Conservation (phyloP, 2,888 invertebrate genomes). For the Tenthredo notha region DNA sequence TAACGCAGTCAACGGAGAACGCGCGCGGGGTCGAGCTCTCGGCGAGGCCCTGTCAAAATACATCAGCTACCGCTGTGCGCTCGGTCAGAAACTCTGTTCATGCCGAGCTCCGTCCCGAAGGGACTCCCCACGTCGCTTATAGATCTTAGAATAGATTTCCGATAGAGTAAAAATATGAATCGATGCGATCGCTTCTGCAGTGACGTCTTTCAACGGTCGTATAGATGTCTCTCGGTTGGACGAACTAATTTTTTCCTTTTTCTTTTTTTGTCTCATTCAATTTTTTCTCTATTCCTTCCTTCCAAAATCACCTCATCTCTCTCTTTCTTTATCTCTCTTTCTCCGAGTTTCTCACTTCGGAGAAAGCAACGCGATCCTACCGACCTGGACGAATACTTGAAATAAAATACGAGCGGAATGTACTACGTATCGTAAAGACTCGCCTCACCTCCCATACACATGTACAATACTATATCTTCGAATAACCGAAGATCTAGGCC, state of each 20-base stretch:
- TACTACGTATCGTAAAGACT: background rate
- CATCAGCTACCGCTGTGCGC: slow-evolving; percentile 77
- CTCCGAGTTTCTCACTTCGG: background rate
- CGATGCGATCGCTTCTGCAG: slow-evolving; percentile 41
- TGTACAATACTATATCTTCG: background rate
- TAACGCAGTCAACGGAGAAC: slow-evolving; percentile 69
- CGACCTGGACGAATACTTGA: background rate
- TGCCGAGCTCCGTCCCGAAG: background rate
- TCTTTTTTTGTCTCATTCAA: background rate
- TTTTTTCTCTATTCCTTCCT: background rate
- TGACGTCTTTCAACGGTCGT: slow-evolving; percentile 21
- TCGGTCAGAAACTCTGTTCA: slow-evolving; percentile 71
- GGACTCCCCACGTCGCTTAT: slow-evolving; percentile 72
- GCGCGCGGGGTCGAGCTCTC: slow-evolving; percentile 61
- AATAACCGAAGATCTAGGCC: background rate
- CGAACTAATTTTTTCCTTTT: slow-evolving; percentile 11
- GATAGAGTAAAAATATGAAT: slow-evolving; percentile 38
- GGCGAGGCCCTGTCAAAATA: slow-evolving; percentile 74
- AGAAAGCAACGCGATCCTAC: slow-evolving; percentile 42
- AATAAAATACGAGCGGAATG: slow-evolving; percentile 45
- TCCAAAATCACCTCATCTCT: background rate
- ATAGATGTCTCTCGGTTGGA: slow-evolving; percentile 24
- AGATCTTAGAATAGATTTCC: slow-evolving; percentile 51
- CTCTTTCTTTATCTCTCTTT: background rate
- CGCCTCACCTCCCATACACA: background rate